Evolutionary conservation across 2,797 vertebrate genomes (phyloP).

Genomic region (Diplodus sargus): DNA sequence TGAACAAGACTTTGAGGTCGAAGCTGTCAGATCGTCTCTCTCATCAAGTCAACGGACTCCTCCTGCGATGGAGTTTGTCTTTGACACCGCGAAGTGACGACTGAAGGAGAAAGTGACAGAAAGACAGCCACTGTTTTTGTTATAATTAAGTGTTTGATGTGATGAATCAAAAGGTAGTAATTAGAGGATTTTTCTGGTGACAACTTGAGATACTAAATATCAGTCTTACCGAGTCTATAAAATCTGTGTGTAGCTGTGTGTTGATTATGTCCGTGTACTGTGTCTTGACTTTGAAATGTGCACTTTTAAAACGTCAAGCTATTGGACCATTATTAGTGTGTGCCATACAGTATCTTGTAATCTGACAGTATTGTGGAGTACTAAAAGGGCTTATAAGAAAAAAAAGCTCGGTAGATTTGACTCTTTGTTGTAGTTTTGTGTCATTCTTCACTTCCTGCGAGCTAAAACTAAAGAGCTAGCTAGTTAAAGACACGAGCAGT

Average conservation of each 20-base stretch:
- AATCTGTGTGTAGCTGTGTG: slow-evolving; percentile 63
- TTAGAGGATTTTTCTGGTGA: slow-evolving; percentile 37
- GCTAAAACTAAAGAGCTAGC: background rate
- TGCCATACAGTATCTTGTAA: slow-evolving; percentile 67
- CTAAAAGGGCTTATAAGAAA: slow-evolving; percentile 9
- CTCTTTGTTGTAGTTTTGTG: slow-evolving; percentile 12
- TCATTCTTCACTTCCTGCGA: slow-evolving; percentile 22
- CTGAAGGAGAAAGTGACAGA: background rate
- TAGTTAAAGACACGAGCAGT: background rate
- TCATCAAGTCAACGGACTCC: slow-evolving; percentile 44
- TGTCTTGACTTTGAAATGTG: slow-evolving; percentile 75
- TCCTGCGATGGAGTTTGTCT: slow-evolving; percentile 15
- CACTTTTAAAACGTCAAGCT: slow-evolving; percentile 58
- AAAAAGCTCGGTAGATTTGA: background rate
- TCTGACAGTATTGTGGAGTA: slow-evolving; percentile 54
- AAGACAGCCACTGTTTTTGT: slow-evolving; percentile 14
- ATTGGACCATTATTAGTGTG: slow-evolving; percentile 65
- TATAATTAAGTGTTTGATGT: slow-evolving; percentile 67
- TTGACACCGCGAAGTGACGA: slow-evolving; percentile 13
- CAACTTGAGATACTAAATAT: slow-evolving; percentile 41
- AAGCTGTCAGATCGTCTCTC: slow-evolving; percentile 57
- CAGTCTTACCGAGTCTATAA: slow-evolving; percentile 60
- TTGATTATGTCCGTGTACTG: slow-evolving; percentile 65
- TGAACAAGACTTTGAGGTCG: slow-evolving; percentile 49
- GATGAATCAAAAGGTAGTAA: slow-evolving; percentile 47